These are phyloP conservation scores for Coregonus sp. DNA, from an alignment of 2,797 vertebrate species.

Conservation along the genomic window DNA sequence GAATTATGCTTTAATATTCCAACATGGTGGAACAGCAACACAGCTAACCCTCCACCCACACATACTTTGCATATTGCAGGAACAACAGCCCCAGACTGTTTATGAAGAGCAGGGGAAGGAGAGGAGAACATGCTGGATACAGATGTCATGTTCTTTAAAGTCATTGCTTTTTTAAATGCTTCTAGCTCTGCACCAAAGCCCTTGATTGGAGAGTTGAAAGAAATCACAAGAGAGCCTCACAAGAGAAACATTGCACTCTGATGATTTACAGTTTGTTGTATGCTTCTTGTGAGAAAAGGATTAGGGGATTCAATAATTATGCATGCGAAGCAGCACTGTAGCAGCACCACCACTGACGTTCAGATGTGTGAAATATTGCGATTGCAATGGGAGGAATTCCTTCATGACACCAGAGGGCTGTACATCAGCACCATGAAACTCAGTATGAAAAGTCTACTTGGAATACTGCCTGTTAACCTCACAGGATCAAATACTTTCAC, in stretches of 20 bases:
- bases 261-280: neutral
- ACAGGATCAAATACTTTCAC: neutral
- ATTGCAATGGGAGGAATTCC: neutral
- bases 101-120: constrained; percentile 17
- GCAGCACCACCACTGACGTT: neutral
- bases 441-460: constrained; percentile 2
- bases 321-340: neutral
- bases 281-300: no score
- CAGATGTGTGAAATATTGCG: neutral
- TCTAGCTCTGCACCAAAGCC: neutral
- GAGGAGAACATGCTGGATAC: neutral
- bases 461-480: neutral
- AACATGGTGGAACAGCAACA: constrained; percentile 38
- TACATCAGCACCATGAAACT: constrained; percentile 6
- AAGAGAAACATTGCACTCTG: neutral
- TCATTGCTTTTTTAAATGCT: constrained; percentile 21
- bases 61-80: constrained; percentile 61
- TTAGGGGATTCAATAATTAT: no score
- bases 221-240: neutral
- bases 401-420: neutral
- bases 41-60: constrained; percentile 61
- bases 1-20: constrained; percentile 53
- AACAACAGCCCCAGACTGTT: constrained; percentile 48
- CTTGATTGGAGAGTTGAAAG: neutral
- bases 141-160: constrained; percentile 16